Conservation (phyloP, 2,888 invertebrate genomes). For the Perithous albicinctus region DNA sequence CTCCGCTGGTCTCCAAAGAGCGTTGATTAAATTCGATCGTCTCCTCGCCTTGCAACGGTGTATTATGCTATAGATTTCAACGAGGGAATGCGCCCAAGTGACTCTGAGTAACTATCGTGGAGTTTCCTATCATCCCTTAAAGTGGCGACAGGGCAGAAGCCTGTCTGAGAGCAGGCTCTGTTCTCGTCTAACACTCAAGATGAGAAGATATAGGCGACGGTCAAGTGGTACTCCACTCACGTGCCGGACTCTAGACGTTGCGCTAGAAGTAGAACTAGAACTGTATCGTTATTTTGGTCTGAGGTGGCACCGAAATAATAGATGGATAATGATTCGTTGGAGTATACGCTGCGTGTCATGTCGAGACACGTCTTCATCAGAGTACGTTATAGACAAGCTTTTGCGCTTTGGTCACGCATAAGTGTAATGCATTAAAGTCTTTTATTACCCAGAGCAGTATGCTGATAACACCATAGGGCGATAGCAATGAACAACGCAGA, state of each 20-base stretch:
- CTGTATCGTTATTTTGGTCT: slow-evolving; percentile 22
- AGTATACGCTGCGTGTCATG: background rate
- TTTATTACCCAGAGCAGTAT: slow-evolving; percentile 73
- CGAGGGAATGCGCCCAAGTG: slow-evolving; percentile 19
- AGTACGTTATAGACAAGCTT: background rate
- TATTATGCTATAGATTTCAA: slow-evolving; percentile 9
- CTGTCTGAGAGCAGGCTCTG: slow-evolving; percentile 37
- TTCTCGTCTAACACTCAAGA: slow-evolving; percentile 17
- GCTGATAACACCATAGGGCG: slow-evolving; percentile 31
- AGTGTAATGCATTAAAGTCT: slow-evolving; percentile 61
- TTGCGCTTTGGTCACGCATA: slow-evolving; percentile 5
- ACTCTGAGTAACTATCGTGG: slow-evolving; percentile 24
- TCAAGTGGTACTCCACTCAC: slow-evolving; percentile 12
- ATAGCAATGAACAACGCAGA: slow-evolving; percentile 29
- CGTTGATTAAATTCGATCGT: slow-evolving; percentile 19
- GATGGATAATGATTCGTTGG: slow-evolving; percentile 23
- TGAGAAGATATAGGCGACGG: background rate
- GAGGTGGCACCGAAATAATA: slow-evolving; percentile 20
- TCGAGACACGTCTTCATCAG: background rate
- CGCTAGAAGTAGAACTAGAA: background rate
- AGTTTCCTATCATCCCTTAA: slow-evolving; percentile 37
- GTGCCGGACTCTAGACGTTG: slow-evolving; percentile 11
- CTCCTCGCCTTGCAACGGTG: slow-evolving; percentile 3
- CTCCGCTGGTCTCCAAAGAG: background rate
- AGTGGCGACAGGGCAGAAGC: slow-evolving; percentile 15